Evolutionary conservation across 2,113 vertebrate species (phyloP).

Genomic region (Osmerus eperlanus): DNA sequence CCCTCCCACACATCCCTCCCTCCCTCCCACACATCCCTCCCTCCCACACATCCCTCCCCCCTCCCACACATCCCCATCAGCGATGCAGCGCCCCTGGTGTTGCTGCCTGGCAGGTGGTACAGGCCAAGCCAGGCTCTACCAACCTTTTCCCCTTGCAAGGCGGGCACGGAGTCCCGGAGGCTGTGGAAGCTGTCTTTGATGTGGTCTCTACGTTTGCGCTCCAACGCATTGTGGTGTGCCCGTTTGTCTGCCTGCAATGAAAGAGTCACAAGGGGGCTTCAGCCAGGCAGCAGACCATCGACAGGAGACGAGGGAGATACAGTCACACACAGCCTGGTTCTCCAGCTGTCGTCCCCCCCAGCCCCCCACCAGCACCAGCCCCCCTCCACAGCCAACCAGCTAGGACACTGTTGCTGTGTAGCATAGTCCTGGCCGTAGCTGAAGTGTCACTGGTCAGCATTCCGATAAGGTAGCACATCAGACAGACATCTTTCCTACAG

Average conservation of each 20-base stretch:
- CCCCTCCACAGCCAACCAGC: too few relatives aligned
- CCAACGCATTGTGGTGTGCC: constrained; percentile 98
- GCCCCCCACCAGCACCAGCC: too few relatives aligned
- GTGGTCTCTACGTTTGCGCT: constrained; percentile 99
- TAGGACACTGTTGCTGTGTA: too few relatives aligned
- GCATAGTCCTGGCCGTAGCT: too few relatives aligned
- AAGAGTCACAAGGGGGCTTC: constrained; percentile 52
- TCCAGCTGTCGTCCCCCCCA: not conserved
- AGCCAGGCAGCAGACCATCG: constrained; percentile 41
- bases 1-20: too few relatives aligned
- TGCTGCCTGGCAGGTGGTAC: not conserved
- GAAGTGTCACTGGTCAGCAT: too few relatives aligned
- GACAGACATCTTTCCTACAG: too few relatives aligned
- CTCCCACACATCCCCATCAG: not conserved
- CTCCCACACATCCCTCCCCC: not conserved
- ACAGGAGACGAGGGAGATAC: not conserved
- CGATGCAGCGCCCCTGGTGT: not conserved
- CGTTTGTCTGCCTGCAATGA: constrained; percentile 94
- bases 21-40: not conserved
- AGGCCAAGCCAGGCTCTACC: constrained; percentile 56
- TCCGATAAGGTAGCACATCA: too few relatives aligned
- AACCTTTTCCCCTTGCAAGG: constrained; percentile 98
- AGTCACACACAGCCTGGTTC: constrained; percentile 1
- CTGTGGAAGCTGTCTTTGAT: constrained; percentile 99
- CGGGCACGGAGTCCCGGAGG: constrained; percentile 94